phyloP scores from a whole-genome alignment of 2,797 vertebrate genomes.

The Periparus ater region DNA sequence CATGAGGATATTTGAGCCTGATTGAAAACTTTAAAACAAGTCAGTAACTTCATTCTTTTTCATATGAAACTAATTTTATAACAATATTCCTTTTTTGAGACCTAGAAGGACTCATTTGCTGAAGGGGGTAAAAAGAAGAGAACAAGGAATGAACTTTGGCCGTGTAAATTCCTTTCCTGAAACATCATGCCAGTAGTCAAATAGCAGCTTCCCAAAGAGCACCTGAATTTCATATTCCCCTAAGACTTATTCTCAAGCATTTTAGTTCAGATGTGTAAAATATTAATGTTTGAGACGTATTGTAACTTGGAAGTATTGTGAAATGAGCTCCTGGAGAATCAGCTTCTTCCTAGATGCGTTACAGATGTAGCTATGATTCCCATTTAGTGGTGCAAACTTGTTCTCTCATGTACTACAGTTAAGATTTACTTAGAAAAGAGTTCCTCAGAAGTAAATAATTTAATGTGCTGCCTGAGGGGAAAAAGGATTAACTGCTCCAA shows the following conservation, averaged over 20 bases:
- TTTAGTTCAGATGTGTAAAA: not conserved
- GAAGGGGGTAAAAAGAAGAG: not conserved
- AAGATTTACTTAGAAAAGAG: not conserved
- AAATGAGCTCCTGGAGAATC: not conserved
- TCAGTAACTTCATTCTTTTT: not conserved
- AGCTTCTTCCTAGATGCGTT: not conserved
- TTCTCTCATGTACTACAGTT: not conserved
- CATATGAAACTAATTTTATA: not conserved
- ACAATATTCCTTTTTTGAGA: not conserved
- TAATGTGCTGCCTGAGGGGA: not conserved
- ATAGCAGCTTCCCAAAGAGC: not conserved
- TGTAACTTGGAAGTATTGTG: not conserved
- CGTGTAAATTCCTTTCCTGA: not conserved
- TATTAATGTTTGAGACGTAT: not conserved
- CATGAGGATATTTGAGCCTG: not conserved
- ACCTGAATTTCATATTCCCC: not conserved
- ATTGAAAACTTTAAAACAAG: not conserved
- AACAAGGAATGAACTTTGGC: not conserved
- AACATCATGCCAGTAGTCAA: not conserved
- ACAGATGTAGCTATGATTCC: not conserved
- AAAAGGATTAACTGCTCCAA: not conserved
- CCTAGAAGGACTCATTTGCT: not conserved
- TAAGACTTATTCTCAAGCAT: not conserved
- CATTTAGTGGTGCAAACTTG: not conserved
- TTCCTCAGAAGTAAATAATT: not conserved